Conservation (phyloP, 2,113 vertebrate species). For the Pseudorhombus dupliciocellatus region DNA sequence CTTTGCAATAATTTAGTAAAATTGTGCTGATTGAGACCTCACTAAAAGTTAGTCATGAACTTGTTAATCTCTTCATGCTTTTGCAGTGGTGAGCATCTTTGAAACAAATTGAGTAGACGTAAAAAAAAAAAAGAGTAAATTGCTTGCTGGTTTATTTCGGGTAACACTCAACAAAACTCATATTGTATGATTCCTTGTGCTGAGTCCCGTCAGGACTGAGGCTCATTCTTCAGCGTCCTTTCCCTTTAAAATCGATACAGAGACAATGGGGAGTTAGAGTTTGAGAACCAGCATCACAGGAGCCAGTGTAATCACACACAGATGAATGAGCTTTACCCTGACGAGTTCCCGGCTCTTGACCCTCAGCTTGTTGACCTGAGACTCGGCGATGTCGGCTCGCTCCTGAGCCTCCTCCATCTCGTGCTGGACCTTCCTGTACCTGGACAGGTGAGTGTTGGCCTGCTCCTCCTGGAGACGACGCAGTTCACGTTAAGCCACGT, state of each 20-base stretch:
- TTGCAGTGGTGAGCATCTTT: not conserved
- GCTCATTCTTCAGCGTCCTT: constrained; percentile 69
- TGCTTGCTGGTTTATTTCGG: constrained; percentile 57
- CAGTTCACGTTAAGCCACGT: not conserved
- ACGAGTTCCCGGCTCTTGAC: constrained; percentile 63
- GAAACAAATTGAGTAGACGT: not conserved
- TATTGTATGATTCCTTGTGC: constrained; percentile 73
- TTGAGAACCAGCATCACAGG: not conserved
- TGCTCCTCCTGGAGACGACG: constrained; percentile 72
- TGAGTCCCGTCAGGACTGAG: constrained; percentile 17
- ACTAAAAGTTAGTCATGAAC: too few relatives aligned
- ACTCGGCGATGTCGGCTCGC: constrained; percentile 82
- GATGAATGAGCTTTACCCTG: constrained; percentile 41
- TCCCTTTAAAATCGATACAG: constrained; percentile 58
- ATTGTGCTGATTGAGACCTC: too few relatives aligned
- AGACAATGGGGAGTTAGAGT: constrained; percentile 1
- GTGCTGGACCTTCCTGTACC: constrained; percentile 84
- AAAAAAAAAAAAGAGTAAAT: constrained; percentile 12
- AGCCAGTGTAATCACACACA: not conserved
- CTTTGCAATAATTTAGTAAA: too few relatives aligned
- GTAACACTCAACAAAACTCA: constrained; percentile 57
- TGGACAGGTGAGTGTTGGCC: constrained; percentile 72
- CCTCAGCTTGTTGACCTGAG: constrained; percentile 83
- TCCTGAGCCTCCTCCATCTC: constrained; percentile 86
- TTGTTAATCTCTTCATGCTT: too few relatives aligned